Conservation (phyloP, 35 echinoderm and acorn worm genomes). For the Holothuria glaberrima region DNA sequence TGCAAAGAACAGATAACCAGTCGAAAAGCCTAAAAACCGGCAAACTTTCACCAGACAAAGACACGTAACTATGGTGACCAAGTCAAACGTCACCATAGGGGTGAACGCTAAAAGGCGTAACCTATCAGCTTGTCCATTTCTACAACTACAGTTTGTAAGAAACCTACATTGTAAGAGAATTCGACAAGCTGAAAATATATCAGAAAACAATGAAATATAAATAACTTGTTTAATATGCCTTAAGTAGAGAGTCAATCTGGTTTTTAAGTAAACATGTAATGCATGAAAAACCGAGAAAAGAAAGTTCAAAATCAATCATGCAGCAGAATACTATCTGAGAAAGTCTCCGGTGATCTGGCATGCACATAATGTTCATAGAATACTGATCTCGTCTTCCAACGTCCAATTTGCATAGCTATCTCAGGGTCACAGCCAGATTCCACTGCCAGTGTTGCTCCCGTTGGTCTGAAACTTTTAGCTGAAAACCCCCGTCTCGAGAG, state of each 20-base stretch:
- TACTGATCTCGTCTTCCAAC: constrained; percentile 30
- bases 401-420: constrained; percentile 11
- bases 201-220: neutral
- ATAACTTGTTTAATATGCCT: neutral
- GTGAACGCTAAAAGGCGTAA: no score
- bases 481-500: neutral
- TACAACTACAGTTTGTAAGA: neutral
- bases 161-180: neutral
- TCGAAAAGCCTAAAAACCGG: neutral
- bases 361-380: constrained; percentile 39
- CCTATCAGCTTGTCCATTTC: no score
- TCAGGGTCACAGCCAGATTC: constrained; percentile 14
- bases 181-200: neutral
- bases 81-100: neutral
- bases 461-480: neutral
- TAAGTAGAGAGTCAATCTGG: neutral
- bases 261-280: neutral
- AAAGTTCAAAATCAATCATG: constrained; percentile 13
- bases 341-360: neutral
- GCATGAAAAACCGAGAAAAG: constrained; percentile 1
- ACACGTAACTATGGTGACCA: neutral
- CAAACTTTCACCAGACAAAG: constrained; percentile 1
- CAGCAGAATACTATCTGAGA: neutral
- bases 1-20: neutral
- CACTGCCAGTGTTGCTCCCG: constrained; percentile 19